These are phyloP conservation scores for Cosmia trapezina DNA, from an alignment of 2,888 invertebrate genomes.

Conservation along the genomic window DNA sequence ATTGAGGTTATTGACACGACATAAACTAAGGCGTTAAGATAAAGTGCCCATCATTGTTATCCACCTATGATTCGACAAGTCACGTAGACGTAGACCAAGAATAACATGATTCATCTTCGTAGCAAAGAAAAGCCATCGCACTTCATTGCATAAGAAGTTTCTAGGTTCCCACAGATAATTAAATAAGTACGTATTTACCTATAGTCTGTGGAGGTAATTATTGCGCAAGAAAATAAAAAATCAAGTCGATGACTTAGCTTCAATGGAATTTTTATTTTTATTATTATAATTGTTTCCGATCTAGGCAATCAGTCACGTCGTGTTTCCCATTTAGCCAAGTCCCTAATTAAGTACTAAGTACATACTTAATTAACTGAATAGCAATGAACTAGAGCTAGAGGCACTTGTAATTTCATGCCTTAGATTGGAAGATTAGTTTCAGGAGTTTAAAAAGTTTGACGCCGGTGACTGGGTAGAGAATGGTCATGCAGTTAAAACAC, in stretches of 20 bases:
- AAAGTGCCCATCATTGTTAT: not conserved
- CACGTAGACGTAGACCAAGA: no score
- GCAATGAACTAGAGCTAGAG: not conserved
- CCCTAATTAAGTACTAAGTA: not conserved
- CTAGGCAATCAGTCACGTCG: not conserved
- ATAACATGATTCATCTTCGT: not conserved
- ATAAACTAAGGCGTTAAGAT: not conserved
- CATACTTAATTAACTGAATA: not conserved
- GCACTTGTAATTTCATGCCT: not conserved
- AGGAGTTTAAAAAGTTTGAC: not conserved
- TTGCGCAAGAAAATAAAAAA: slow-evolving; percentile 22
- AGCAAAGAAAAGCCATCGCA: slow-evolving; percentile 1
- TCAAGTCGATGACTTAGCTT: slow-evolving; percentile 2
- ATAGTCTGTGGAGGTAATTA: not conserved
- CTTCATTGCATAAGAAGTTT: not conserved
- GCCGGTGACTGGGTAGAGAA: not conserved
- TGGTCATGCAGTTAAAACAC: not conserved
- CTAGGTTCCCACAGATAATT: slow-evolving; percentile 39
- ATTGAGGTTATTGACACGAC: not conserved
- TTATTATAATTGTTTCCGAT: not conserved
- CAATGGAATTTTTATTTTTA: slow-evolving; percentile 5
- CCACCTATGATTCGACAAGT: not conserved
- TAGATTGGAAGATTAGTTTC: not conserved
- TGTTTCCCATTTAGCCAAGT: slow-evolving; percentile 1
- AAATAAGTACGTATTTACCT: not conserved